Evolutionary conservation across 2,113 vertebrate species (phyloP).

Genomic region (Probosciger aterrimus): DNA sequence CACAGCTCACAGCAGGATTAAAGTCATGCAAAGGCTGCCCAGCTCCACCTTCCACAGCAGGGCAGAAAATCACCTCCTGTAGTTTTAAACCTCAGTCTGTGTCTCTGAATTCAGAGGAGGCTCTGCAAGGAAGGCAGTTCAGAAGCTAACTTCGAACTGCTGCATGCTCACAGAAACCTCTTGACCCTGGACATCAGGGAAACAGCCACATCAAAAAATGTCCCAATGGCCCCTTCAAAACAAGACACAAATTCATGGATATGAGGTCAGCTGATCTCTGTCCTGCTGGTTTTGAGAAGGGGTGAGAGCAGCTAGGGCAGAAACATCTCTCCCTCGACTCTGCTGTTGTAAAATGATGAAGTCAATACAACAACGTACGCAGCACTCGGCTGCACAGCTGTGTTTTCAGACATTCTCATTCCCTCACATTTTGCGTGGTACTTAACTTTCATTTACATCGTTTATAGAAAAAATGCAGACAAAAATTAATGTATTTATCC

Average conservation of each 20-base stretch:
- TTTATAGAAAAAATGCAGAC: background rate
- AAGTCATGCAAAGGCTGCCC: background rate
- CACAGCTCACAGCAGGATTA: background rate
- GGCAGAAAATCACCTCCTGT: background rate
- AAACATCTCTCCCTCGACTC: background rate
- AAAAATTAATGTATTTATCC: background rate
- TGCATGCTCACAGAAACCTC: background rate
- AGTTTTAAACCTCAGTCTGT: background rate
- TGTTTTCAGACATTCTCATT: background rate
- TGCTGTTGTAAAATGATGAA: background rate
- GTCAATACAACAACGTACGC: fast-evolving
- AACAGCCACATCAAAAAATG: background rate
- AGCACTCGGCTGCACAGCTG: background rate
- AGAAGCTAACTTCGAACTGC: background rate
- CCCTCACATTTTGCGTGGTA: background rate
- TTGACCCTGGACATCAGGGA: background rate
- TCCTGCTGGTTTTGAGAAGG: background rate
- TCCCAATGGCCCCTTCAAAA: background rate
- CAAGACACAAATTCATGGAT: background rate
- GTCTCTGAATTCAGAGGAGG: background rate
- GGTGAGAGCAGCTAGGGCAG: background rate
- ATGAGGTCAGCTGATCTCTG: background rate
- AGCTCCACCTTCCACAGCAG: background rate
- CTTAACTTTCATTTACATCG: background rate
- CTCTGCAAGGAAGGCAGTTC: background rate